These are phyloP conservation scores for Tyto alba DNA, from an alignment of 2,113 vertebrate genomes.

Conservation along the genomic window DNA sequence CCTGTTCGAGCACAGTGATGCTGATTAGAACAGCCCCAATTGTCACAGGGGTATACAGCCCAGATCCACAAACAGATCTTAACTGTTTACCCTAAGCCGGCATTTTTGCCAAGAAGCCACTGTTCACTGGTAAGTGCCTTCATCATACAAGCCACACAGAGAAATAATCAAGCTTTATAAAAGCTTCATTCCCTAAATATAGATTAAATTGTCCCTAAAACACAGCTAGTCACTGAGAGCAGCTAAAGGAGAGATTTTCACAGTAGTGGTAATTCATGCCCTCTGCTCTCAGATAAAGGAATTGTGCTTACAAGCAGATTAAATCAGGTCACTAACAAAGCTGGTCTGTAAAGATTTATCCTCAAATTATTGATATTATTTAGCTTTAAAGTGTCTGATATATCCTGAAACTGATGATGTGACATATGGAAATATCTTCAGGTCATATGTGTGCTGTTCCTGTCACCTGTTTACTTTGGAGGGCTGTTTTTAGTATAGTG, in stretches of 20 bases:
- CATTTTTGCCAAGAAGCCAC: background rate
- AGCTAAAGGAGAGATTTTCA: background rate
- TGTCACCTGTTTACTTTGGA: background rate
- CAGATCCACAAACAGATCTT: background rate
- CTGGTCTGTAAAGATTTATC: background rate
- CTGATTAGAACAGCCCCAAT: background rate
- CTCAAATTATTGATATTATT: background rate
- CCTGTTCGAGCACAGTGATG: background rate
- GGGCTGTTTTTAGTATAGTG: background rate
- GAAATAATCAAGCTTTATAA: conserved; percentile 1
- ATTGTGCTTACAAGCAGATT: background rate
- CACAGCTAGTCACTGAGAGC: background rate
- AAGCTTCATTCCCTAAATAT: background rate
- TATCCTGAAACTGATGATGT: background rate
- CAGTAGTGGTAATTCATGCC: background rate
- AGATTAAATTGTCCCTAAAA: background rate
- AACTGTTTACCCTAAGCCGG: background rate
- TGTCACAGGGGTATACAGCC: background rate
- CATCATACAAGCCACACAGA: background rate
- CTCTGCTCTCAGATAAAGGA: background rate
- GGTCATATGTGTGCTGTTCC: background rate
- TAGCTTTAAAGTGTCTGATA: background rate
- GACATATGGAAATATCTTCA: background rate
- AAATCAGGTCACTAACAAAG: background rate
- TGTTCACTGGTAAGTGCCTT: background rate